Base-by-base conservation (phyloP, 2,888 invertebrate species). In the Lasioglossum lativentre region DNA sequence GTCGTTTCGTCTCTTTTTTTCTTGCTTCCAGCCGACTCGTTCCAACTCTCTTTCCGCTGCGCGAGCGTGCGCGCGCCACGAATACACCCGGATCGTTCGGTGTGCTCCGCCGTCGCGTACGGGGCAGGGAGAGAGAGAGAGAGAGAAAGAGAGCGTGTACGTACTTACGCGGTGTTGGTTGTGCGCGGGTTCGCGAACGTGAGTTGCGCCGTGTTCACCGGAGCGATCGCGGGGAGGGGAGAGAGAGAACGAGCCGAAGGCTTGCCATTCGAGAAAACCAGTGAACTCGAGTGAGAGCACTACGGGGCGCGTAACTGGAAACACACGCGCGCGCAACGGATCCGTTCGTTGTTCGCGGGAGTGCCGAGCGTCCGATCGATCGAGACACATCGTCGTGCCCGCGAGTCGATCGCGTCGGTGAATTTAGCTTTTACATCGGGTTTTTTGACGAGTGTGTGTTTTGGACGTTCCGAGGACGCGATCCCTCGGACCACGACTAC, bases 191-290 rank as follows among this genome's bases (percentile, higher is more conserved):
- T 27, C 71, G 68, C 34, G 70, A 56, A 63, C 63, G 52, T 23
- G 27, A 40, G 78, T 40, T 12, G 76, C 40, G 76, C 63, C 70
- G 66, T 78, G 80, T 85, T 82, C 59, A 83, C 80, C 88, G 63
- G 63, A 80, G 82, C 80, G 81, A 83, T 83, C 88, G 80, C 83
- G 82, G 82, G 87, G 89, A 81, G 80, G 68, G 34, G 68, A 23
- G 68, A 23, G 68, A 23, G 68, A 63, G 63, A 86, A 89, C 86
- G 78, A 87, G 85, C 86, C 86, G 87, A 82, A 89, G 89, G 86
- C 88, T 88, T 86, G 88, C 88, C 89, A 86, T 89, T 90, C 86
- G 90, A 84, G 86, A 89, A 86, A 90, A 88, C 78, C 86, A 83
- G 81, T 78, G 84, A 80, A 87, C 83, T 81, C 86, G 40, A 83